Evolutionary conservation across 2,797 vertebrate genomes (phyloP).

Genomic region (Denticeps clupeoides): DNA sequence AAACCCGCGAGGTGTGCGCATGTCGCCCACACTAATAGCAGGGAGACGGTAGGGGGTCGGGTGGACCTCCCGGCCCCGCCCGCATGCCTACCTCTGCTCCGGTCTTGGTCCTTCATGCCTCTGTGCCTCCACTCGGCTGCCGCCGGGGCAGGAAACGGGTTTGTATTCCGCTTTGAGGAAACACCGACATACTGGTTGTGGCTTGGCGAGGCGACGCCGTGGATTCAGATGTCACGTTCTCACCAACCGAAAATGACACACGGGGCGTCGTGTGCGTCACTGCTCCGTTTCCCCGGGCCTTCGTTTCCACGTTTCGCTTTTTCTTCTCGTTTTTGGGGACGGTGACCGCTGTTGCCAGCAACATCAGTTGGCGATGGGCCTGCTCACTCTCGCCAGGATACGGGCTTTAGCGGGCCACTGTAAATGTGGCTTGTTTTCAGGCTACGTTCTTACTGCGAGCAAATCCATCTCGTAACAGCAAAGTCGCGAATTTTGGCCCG

Average conservation of each 20-base stretch:
- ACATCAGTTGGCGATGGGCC: constrained; percentile 19
- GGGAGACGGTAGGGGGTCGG: too few species aligned
- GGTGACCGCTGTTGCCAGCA: constrained; percentile 13
- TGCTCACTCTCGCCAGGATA: constrained; percentile 27
- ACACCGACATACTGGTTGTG: constrained; percentile 38
- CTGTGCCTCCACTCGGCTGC: too few species aligned
- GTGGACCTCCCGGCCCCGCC: too few species aligned
- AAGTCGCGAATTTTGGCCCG: constrained; percentile 11
- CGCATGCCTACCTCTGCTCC: too few species aligned
- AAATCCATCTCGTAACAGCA: constrained; percentile 25
- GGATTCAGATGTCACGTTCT: constrained; percentile 33
- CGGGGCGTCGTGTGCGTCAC: constrained; percentile 23
- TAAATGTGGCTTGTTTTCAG: constrained; percentile 31
- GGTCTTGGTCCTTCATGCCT: too few species aligned
- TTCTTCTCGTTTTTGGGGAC: constrained; percentile 21
- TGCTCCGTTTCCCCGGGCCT: constrained; percentile 22
- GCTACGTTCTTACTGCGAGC: constrained; percentile 20
- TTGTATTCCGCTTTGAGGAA: constrained; percentile 31
- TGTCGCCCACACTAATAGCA: too few species aligned
- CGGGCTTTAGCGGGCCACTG: constrained; percentile 29
- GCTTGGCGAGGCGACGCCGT: constrained; percentile 23
- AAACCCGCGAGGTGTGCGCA: too few species aligned
- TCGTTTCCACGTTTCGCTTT: constrained; percentile 18
- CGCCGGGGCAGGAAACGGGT: constrained; percentile 33
- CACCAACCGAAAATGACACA: constrained; percentile 31